Conservation (phyloP, 2,113 vertebrate genomes). For the Sisor rabdophorus region DNA sequence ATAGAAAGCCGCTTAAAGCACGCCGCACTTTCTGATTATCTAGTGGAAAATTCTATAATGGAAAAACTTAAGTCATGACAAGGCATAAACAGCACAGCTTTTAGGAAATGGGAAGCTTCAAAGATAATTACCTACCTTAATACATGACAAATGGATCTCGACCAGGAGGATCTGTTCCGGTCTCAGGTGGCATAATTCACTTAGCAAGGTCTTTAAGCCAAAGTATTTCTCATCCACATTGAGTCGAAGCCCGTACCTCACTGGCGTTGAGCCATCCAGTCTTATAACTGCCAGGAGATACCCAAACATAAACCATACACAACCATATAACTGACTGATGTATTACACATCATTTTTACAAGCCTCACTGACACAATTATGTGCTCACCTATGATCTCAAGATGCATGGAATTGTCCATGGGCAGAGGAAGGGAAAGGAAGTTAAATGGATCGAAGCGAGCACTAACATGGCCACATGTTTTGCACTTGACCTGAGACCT, state of each 20-base stretch:
- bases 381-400: constrained; percentile 81
- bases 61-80: constrained; percentile 19
- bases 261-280: constrained; percentile 79
- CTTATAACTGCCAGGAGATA: constrained; percentile 72
- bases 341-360: not conserved
- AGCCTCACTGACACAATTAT: not conserved
- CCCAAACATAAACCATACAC: not conserved
- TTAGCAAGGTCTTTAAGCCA: constrained; percentile 81
- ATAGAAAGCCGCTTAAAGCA: constrained; percentile 79
- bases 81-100: not conserved
- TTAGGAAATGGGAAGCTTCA: not conserved
- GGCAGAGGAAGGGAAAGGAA: constrained; percentile 85
- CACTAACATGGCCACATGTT: constrained; percentile 84
- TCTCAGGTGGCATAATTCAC: constrained; percentile 79
- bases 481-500: constrained; percentile 87
- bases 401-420: constrained; percentile 88
- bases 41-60: constrained; percentile 78
- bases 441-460: constrained; percentile 85
- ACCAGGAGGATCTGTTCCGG: constrained; percentile 83
- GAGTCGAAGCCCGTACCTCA: constrained; percentile 79
- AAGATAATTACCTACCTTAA: constrained; percentile 71
- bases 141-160: constrained; percentile 83
- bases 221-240: constrained; percentile 88
- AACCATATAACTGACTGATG: not conserved
- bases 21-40: constrained; percentile 85